Percentiles rank a stretch among this genome's conserved stretches.
phyloP scores from a whole-genome alignment of 2,797 vertebrate species.

The Pseudochromis fuscus region DNA sequence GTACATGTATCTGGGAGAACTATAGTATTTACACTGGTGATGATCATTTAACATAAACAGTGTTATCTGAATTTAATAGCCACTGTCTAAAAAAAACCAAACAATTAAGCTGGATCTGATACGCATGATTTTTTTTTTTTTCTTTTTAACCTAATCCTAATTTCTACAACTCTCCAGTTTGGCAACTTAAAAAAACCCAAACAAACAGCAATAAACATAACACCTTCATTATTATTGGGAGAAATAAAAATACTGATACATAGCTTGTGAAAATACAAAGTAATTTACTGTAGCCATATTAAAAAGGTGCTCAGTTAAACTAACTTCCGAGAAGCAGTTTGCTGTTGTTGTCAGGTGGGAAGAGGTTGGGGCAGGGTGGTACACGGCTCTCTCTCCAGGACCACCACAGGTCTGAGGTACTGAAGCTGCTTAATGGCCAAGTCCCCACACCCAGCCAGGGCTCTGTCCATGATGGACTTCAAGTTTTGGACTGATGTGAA shows the following conservation, averaged over 20 bases:
- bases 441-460: constrained; percentile 95
- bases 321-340: constrained; percentile 93
- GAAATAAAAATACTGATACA: constrained; percentile 74
- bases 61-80: constrained; percentile 46
- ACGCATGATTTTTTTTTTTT: constrained; percentile 53
- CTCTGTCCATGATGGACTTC: constrained; percentile 95
- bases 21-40: constrained; percentile 71
- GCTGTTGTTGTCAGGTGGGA: constrained; percentile 92
- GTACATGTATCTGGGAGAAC: constrained; percentile 70
- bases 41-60: constrained; percentile 36
- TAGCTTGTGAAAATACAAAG: constrained; percentile 63
- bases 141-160: constrained; percentile 63
- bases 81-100: constrained; percentile 38
- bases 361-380: constrained; percentile 90
- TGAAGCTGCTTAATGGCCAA: constrained; percentile 99
- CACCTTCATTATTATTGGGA: constrained; percentile 55
- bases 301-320: constrained; percentile 61
- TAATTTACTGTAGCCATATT: constrained; percentile 36
- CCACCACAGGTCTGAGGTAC: constrained; percentile 98
- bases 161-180: constrained; percentile 64
- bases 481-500: constrained; percentile 92
- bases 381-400: constrained; percentile 95
- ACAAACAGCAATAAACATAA: constrained; percentile 51
- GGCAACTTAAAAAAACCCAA: constrained; percentile 71
- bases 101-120: constrained; percentile 31